Percentiles rank a stretch among this genome's conserved stretches.
phyloP scores from a whole-genome alignment of 2,113 vertebrate species.

The Rhinichthys klamathensis region DNA sequence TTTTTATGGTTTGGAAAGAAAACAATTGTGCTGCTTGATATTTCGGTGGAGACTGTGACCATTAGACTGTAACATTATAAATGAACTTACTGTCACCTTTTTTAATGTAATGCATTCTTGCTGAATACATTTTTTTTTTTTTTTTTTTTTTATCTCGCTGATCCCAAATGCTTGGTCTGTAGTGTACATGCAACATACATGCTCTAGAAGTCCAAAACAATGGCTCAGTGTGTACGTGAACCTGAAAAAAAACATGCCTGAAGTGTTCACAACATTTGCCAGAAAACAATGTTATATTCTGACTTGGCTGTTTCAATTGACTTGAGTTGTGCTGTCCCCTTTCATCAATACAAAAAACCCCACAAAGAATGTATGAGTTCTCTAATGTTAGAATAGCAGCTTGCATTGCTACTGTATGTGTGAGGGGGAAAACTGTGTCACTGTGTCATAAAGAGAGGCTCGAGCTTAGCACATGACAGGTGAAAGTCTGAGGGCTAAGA shows the following conservation, averaged over 20 bases:
- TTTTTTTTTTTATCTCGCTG: background rate
- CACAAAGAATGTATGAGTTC: background rate
- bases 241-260: background rate
- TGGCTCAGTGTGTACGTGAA: background rate
- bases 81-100: too few relatives aligned
- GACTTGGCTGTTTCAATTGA: constrained; percentile 16
- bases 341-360: background rate
- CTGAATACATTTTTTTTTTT: too few relatives aligned
- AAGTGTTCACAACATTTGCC: constrained; percentile 1
- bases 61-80: too few relatives aligned
- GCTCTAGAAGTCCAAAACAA: background rate
- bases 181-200: background rate
- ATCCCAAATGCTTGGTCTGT: background rate
- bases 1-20: too few relatives aligned
- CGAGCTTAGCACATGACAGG: constrained; percentile 65
- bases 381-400: constrained; percentile 43
- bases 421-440: constrained; percentile 65
- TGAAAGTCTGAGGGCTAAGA: constrained; percentile 43
- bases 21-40: too few relatives aligned
- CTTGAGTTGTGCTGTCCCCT: constrained; percentile 15
- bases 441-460: constrained; percentile 64
- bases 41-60: too few relatives aligned
- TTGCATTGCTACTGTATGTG: background rate
- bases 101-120: background rate
- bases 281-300: constrained; percentile 15